Percentiles rank a stretch among this genome's conserved stretches.
Conservation (phyloP, 1,140 invertebrate genomes). For the Melipona quadrifasciata region DNA sequence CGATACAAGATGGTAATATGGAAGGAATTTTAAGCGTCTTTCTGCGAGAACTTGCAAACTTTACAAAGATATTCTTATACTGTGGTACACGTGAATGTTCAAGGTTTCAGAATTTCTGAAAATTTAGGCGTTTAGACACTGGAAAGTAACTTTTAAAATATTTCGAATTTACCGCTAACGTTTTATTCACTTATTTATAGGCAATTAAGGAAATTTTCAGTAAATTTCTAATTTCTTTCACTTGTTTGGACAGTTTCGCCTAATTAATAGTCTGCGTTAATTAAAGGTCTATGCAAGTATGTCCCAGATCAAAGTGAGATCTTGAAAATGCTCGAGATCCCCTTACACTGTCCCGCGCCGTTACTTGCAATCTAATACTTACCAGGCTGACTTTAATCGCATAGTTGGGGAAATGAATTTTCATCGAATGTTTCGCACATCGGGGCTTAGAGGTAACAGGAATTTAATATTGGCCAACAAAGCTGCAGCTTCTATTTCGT, state of each 20-base stretch:
- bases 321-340: neutral
- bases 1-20: too few species aligned
- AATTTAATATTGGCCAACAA: conserved; percentile 1
- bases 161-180: too few species aligned
- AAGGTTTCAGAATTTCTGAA: too few species aligned
- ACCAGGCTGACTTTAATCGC: neutral
- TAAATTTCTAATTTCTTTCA: too few species aligned
- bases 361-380: neutral
- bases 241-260: too few species aligned
- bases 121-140: too few species aligned
- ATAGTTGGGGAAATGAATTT: neutral
- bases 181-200: too few species aligned
- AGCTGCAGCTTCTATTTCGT: neutral
- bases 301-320: neutral
- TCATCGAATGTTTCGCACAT: neutral
- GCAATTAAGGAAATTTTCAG: too few species aligned
- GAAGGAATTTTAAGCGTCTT: neutral
- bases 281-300: too few species aligned
- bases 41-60: neutral
- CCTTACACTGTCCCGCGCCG: neutral
- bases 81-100: too few species aligned
- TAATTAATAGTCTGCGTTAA: too few species aligned
- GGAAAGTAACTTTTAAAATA: neutral
- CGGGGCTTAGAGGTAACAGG: neutral
- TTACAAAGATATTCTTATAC: too few species aligned